Conservation (phyloP, 23 tunicate genomes). For the Clavelina lepadiformis region DNA sequence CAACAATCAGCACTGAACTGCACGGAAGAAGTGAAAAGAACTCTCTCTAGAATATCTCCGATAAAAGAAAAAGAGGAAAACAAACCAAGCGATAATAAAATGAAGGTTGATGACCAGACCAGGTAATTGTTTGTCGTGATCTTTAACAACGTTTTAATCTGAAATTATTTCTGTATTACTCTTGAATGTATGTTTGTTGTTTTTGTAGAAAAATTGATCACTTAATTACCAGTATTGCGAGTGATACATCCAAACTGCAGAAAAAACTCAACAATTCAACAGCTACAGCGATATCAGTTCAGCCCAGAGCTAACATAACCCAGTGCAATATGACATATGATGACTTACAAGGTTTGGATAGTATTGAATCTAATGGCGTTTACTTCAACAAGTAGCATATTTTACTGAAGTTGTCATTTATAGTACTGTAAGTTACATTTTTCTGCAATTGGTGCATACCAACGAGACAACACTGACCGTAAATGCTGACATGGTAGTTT, state of each 20-base stretch:
- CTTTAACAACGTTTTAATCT: neutral
- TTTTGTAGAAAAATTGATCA: constrained; percentile 60
- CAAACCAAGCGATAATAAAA: too few relatives aligned
- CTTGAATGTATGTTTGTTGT: neutral
- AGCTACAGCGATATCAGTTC: constrained; percentile 5
- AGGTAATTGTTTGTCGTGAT: neutral
- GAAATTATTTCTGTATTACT: neutral
- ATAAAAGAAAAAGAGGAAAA: constrained; percentile 16
- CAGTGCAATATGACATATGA: constrained; percentile 62
- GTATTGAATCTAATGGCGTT: neutral
- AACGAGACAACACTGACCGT: too few relatives aligned
- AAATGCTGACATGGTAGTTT: too few relatives aligned
- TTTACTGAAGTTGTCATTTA: too few relatives aligned
- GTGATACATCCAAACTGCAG: constrained; percentile 43
- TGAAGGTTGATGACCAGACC: too few relatives aligned
- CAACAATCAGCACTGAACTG: constrained; percentile 65
- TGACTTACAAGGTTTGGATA: constrained; percentile 46
- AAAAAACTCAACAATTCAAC: constrained; percentile 29
- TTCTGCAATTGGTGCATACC: too few relatives aligned
- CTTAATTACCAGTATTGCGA: constrained; percentile 22
- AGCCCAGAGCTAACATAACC: constrained; percentile 5
- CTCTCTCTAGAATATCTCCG: constrained; percentile 52
- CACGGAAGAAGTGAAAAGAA: constrained; percentile 86
- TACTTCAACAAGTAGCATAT: too few relatives aligned
- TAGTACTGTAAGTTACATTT: too few relatives aligned